A percentile compares a stretch with the other conserved stretches of the same genome.
Evolutionary conservation across 2,797 vertebrate genomes (phyloP).

Genomic region (Etheostoma perlongum): DNA sequence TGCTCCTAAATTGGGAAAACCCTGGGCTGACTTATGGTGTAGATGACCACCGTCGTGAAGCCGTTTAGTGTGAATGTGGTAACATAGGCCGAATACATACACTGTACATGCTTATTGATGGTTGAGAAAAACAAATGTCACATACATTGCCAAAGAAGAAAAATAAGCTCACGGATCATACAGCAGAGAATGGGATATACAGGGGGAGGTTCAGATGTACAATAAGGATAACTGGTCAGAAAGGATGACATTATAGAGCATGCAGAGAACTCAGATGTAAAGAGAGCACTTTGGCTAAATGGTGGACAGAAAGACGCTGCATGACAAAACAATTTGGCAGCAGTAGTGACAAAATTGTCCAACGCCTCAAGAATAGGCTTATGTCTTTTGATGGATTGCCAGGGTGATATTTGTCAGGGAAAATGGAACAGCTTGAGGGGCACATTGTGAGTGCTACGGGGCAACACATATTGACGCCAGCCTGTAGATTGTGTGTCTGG

Average conservation of each 20-base stretch:
- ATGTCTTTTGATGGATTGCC: slow-evolving; percentile 42
- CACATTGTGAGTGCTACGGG: slow-evolving; percentile 30
- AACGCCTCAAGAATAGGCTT: slow-evolving; percentile 35
- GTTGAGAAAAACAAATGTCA: not conserved
- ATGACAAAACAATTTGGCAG: slow-evolving; percentile 21
- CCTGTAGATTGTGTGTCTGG: slow-evolving; percentile 34
- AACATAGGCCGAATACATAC: too few species aligned
- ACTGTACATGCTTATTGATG: too few species aligned
- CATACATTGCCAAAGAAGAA: not conserved
- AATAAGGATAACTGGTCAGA: not conserved
- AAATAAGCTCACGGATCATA: not conserved
- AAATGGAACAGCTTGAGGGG: slow-evolving; percentile 62
- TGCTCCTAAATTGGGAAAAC: too few species aligned
- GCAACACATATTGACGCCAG: slow-evolving; percentile 21
- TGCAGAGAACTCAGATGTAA: not conserved
- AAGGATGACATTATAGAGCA: not conserved
- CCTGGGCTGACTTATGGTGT: too few species aligned
- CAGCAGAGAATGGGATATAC: not conserved
- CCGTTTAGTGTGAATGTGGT: too few species aligned
- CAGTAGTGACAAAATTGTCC: slow-evolving; percentile 22
- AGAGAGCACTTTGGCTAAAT: slow-evolving; percentile 6
- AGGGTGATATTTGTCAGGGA: slow-evolving; percentile 57
- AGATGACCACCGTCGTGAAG: too few species aligned
- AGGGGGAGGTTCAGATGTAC: not conserved
- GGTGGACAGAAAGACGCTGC: slow-evolving; percentile 15